Evolutionary conservation across 2,797 vertebrate species (phyloP).

Genomic region (Xenops minutus): DNA sequence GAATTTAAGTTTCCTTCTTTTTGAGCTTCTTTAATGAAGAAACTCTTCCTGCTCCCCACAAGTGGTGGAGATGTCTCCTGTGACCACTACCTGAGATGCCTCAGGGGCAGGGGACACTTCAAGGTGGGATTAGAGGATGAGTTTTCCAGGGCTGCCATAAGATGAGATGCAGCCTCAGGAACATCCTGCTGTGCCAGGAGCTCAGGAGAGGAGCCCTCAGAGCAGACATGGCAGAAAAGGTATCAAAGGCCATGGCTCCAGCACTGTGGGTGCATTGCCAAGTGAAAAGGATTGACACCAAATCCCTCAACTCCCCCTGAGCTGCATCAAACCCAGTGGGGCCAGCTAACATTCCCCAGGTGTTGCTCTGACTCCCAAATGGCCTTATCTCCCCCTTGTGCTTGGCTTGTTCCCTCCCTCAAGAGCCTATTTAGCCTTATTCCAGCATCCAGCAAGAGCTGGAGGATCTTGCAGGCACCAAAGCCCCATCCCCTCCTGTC

Average conservation of each 20-base stretch:
- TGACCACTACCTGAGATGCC: rapidly evolving
- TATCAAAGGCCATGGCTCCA: background rate
- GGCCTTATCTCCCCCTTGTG: background rate
- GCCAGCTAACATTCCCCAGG: rapidly evolving
- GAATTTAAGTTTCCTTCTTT: background rate
- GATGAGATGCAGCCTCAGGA: background rate
- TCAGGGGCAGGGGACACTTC: background rate
- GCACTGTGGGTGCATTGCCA: background rate
- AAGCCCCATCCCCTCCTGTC: background rate
- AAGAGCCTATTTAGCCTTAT: background rate
- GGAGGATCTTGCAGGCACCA: background rate
- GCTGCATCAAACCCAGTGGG: background rate
- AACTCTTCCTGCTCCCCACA: rapidly evolving
- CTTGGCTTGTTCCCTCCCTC: background rate
- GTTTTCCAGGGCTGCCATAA: rapidly evolving
- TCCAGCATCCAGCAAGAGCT: background rate
- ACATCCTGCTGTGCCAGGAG: background rate
- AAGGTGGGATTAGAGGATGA: background rate
- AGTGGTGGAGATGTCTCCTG: background rate
- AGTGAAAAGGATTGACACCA: background rate
- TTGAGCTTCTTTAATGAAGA: background rate
- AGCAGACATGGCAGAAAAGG: background rate
- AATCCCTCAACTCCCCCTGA: background rate
- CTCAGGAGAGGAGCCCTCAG: background rate
- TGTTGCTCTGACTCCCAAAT: background rate